Evolutionary conservation across 2,113 vertebrate species (phyloP), one percentile per base, ranked within the genome.

Genomic region (Vicugna pacos): DNA sequence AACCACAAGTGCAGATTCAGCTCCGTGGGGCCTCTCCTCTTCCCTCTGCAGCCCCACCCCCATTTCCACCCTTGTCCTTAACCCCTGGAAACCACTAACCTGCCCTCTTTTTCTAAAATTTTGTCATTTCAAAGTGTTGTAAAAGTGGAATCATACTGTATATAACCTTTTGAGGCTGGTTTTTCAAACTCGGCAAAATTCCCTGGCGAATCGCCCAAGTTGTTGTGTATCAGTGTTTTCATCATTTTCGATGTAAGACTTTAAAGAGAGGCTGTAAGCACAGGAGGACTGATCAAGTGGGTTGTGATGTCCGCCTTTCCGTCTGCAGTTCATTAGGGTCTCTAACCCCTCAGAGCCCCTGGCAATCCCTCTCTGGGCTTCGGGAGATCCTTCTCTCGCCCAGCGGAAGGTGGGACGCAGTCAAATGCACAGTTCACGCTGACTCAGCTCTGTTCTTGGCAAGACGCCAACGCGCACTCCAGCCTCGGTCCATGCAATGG

Each of bases 401-500:
- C 13, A 10, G 38, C 1, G 16, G 86, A 14, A n/a, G 15, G 26
- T 2, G 0, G 6, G n/a, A 35, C n/a, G 28, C 8, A 50, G 60
- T 24, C 14, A 5, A 8, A 8, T 3, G 11, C 7, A 17, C 26
- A 13, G 0, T 6, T 24, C 32, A 14, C 0, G 1, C 8, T 16
- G n/a, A 17, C n/a, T 3, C 3, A 38, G 26, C 52, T 42, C 84
- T 64, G 75, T 48, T 56, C 35, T 30, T 7, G 26, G 38, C 38
- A 38, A 38, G 38, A 38, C 38, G 38, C 38, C 38, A 38, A 38
- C 4, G 38, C 38, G 38, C 38, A 38, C 38, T 38, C 38, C 38
- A 38, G 38, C 38, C 38, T 38, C 38, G 38, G 38, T 38, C 38
- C 38, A 38, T 5, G 5, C 38, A 38, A 38, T 38, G 38, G 38